Conservation (phyloP, 2,113 vertebrate species). For the Stercorarius parasiticus region DNA sequence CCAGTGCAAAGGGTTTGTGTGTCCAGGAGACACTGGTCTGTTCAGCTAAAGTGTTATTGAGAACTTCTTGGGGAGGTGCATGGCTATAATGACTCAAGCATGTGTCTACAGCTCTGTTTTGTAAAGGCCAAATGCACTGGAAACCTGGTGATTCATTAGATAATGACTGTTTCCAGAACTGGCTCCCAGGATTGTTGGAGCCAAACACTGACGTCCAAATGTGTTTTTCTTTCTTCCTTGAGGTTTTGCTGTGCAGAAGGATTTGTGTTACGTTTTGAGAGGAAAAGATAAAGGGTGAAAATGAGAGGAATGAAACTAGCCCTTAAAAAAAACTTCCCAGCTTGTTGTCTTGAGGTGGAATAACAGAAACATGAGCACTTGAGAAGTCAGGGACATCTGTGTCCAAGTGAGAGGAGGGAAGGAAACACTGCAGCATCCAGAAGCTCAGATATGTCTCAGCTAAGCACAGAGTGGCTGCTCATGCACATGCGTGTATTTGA, state of each 20-base stretch:
- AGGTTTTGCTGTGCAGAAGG: background rate
- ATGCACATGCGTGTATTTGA: background rate
- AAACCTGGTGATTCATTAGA: slow-evolving; percentile 53
- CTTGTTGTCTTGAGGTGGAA: background rate
- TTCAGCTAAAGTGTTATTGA: background rate
- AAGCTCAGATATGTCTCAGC: background rate
- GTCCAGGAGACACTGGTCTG: background rate
- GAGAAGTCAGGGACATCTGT: background rate
- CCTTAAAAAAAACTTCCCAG: background rate
- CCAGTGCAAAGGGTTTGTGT: background rate
- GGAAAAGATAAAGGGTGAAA: slow-evolving; percentile 2
- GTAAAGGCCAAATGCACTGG: slow-evolving; percentile 36
- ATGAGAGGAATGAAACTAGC: background rate
- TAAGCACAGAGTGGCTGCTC: background rate
- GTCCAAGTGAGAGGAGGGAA: background rate
- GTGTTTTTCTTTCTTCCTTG: slow-evolving; percentile 27
- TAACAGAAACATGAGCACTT: background rate
- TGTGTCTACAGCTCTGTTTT: background rate
- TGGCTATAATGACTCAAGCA: background rate
- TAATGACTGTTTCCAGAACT: slow-evolving; percentile 21
- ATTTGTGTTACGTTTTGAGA: background rate
- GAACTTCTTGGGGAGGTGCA: background rate
- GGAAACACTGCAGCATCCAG: background rate
- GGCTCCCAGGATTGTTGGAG: slow-evolving; percentile 47
- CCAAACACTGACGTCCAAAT: background rate